Base-by-base conservation (phyloP, 2,113 vertebrate species). In the Scophthalmus maximus region DNA sequence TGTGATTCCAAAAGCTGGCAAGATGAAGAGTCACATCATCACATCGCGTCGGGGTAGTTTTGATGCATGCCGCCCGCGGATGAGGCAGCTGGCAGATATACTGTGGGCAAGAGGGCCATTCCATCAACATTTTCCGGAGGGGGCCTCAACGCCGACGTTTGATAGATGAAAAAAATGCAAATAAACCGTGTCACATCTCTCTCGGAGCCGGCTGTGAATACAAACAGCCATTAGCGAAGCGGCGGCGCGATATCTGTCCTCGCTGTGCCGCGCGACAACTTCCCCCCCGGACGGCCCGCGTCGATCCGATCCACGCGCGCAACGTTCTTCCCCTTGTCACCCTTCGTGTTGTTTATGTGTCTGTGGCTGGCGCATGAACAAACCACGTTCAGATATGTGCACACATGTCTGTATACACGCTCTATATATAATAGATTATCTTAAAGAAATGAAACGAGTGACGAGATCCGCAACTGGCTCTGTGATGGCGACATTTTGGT, bases 21-120 rank as follows among this genome's bases (percentile, higher is more conserved):
- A 82, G 81, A 91, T 87, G 83, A 92, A 88, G 84, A 80, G 79
- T 91, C 73, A 49, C 70, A 75, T 83, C 68, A 65, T 84, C 73
- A 49, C 70, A 75, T 83, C 68, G 63, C 83, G 80, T 87, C 85
- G 78, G 66, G 72, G 44, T 29, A 30, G 70, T 62, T 78, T 87
- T 90, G 87, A 92, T 81, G 85, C 86, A 80, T 73, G 72, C 74
- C 76, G 70, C 77, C 72, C 69, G 70, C 63, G 63, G 83, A 82
- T 70, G 55, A 84, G 84, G 76, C 79, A 76, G 72, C 67, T 57
- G 63, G 75, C 70, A 83, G 87, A 91, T 87, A 81, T 80, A 79
- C 67, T 65, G 70, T 59, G 51, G 56, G 73, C 62, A 60, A 75
- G 53, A 72, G 73, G 58, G 62, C 69, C 50, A 62, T 70, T 88